Percentiles rank a stretch among this genome's conserved stretches.
Conservation (phyloP, 2,888 invertebrate species). For the Habrosyne pyritoides region DNA sequence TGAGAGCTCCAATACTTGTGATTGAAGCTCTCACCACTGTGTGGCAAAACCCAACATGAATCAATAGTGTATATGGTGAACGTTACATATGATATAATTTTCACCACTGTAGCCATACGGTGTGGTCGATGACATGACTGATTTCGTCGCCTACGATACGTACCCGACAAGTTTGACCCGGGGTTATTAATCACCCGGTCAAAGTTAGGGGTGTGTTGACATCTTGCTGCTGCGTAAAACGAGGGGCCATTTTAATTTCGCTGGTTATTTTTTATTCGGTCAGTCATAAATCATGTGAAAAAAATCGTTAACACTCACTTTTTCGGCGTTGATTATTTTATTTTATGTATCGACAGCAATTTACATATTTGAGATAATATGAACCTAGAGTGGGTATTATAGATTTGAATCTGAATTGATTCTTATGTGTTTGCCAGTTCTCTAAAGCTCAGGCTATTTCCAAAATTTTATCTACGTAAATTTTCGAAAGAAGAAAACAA, state of each 20-base stretch:
- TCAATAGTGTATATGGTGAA: not conserved
- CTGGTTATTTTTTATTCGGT: slow-evolving; percentile 3
- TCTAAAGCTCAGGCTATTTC: too few relatives aligned
- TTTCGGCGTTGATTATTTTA: not conserved
- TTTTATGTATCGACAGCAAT: not conserved
- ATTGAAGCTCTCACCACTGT: too few relatives aligned
- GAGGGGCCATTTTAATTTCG: slow-evolving; percentile 6
- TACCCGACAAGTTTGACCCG: slow-evolving; percentile 12
- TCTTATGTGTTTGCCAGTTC: too few relatives aligned
- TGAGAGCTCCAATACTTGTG: too few relatives aligned
- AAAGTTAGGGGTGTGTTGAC: slow-evolving; percentile 9
- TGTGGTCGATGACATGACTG: slow-evolving; percentile 11
- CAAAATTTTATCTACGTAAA: too few relatives aligned
- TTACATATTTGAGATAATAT: too few relatives aligned
- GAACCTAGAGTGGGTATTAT: too few relatives aligned
- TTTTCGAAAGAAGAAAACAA: too few relatives aligned
- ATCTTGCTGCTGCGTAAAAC: slow-evolving; percentile 6
- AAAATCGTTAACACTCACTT: slow-evolving; percentile 5
- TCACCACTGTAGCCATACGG: not conserved
- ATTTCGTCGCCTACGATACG: slow-evolving; percentile 10
- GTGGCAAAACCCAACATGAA: too few relatives aligned
- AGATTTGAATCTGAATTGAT: too few relatives aligned
- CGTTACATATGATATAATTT: not conserved
- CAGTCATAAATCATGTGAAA: slow-evolving; percentile 6
- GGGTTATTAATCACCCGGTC: slow-evolving; percentile 11